Base-by-base conservation (phyloP, 2,797 vertebrate genomes). In the Notoglanidium macrostoma region DNA sequence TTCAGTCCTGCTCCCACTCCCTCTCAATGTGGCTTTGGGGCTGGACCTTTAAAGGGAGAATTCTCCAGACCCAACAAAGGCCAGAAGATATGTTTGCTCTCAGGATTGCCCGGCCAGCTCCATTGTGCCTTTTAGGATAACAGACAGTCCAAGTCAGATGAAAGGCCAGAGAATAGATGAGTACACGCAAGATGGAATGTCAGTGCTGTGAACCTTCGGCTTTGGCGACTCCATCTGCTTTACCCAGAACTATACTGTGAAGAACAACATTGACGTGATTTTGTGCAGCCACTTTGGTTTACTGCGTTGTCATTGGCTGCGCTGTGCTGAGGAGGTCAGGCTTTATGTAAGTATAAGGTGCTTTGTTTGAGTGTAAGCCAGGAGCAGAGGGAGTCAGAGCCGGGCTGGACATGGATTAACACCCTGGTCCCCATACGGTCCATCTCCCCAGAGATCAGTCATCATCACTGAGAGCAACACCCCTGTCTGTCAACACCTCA, bases 111-210 rank as follows among this genome's bases (percentile, higher is more conserved):
- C 29, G 40, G 83, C 88, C 88, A 84, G 85, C 86, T 90, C 90
- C 84, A 91, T 92, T 93, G 92, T 93, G 90, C 90, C 90, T 90
- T 89, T 85, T 88, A 90, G 90, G 89, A 92, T 91, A 89, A 91
- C 91, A 91, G 90, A 90, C 88, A 87, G 88, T 90, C 89, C 91
- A 85, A 90, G 85, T 88, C 90, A 89, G 83, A 89, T 92, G 88
- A 92, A 91, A 92, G 90, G 85, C 87, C 85, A 84, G 84, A 5
- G 84, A 91, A 90, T 86, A 92, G 88, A 91, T 77, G 83, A 91
- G 88, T 86, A 46, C 35, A 49, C 29, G 77, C 65, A 76, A 77
- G 49, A 65, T 44, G 54, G 87, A 86, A 78, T 68, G 74, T 86
- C 85, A 89, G 87, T 55, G 14, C 73, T 82, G 11, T 91, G 81